Evolutionary conservation across 2,797 vertebrate species (phyloP), one percentile per base, ranked within the genome.

Genomic region (Eleutherodactylus coqui): DNA sequence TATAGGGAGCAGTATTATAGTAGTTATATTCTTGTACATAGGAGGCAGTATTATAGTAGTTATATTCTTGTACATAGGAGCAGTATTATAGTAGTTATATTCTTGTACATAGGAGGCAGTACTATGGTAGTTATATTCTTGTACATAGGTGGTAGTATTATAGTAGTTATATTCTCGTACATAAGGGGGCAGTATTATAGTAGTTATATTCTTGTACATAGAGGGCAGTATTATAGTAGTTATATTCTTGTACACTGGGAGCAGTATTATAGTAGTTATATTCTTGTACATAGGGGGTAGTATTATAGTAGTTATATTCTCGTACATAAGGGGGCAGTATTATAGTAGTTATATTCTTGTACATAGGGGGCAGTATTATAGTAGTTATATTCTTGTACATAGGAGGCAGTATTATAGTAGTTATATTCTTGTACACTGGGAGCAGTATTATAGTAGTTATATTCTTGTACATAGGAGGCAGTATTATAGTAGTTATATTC

Each of bases 251-350:
- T 17, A 55, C 21, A 55, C 24, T 21, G 51, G 51, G 9, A n/a
- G 55, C 55, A 60, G 55, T 60, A 60, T 60, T 60, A 60, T 27
- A 60, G 55, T 60, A 60, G 55, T 60, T 60, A 60, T 60, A 60
- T 60, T 60, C n/a, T 60, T 60, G n/a, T 60, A 60, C 9, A 60
- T 60, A 60, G 55, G 55, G n/a, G 2, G n/a, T 14, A 4, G 47
- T 49, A 49, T 49, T 49, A 49, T 49, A 49, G 47, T 49, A 49
- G 4, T n/a, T n/a, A n/a, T n/a, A n/a, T n/a, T n/a, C n/a, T n/a
- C n/a, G n/a, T n/a, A n/a, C n/a, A n/a, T n/a, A n/a, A n/a, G n/a
- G n/a, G n/a, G n/a, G n/a, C n/a, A n/a, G n/a, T n/a, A n/a, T n/a
- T n/a, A n/a, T n/a, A n/a, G n/a, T n/a, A n/a, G n/a, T n/a, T n/a